phyloP scores from a whole-genome alignment of 2,797 vertebrate genomes.

The Tenualosa thibaudeaui region DNA sequence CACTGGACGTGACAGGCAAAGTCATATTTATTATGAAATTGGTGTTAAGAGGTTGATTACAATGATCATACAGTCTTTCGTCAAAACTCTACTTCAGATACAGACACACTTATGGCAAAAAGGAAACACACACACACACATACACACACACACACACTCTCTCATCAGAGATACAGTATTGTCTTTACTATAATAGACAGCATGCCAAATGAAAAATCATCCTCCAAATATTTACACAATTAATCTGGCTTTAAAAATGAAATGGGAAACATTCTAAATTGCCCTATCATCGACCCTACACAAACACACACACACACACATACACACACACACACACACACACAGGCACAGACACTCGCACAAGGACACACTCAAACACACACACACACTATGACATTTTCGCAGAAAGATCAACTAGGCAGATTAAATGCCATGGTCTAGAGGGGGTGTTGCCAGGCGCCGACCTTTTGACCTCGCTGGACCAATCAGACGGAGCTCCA shows the following conservation, averaged over 20 bases:
- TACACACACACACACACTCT: neutral
- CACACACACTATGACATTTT: neutral
- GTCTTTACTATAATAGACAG: too few relatives aligned
- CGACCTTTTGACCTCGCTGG: slow-evolving; percentile 6
- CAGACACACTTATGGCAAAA: too few relatives aligned
- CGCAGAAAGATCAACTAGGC: neutral
- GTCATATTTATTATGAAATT: neutral
- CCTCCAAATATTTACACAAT: neutral
- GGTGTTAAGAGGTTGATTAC: neutral
- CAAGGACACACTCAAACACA: neutral
- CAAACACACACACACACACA: neutral
- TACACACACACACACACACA: neutral
- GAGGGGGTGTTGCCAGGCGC: neutral
- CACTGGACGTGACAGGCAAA: slow-evolving; percentile 57
- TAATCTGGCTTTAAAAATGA: neutral
- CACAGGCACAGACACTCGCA: neutral
- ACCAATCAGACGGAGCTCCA: neutral
- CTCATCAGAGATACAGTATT: too few relatives aligned
- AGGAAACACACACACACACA: neutral
- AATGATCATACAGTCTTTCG: neutral
- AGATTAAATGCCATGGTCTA: neutral
- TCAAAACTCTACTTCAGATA: too few relatives aligned
- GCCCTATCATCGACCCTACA: neutral
- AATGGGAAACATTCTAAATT: neutral
- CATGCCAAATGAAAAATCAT: too few relatives aligned